Conservation (phyloP, 2,888 invertebrate genomes). For the Melipona bicolor region DNA sequence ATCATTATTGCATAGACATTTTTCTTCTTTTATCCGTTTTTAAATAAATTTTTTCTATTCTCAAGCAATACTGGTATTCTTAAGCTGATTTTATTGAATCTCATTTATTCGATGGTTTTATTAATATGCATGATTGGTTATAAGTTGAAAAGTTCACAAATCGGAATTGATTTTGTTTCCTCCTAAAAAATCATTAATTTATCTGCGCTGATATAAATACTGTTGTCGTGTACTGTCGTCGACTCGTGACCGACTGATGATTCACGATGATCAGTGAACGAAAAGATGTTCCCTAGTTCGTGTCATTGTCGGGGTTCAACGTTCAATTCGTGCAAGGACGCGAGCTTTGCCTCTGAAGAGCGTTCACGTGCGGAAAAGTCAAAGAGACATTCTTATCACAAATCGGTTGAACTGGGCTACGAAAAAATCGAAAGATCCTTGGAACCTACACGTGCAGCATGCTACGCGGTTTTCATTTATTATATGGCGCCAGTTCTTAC, state of each 20-base stretch:
- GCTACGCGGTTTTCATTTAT: slow-evolving; percentile 32
- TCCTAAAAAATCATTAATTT: not conserved
- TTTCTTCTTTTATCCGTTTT: not conserved
- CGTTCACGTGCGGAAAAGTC: slow-evolving; percentile 33
- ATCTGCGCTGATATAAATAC: slow-evolving; percentile 7
- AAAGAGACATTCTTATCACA: slow-evolving; percentile 16
- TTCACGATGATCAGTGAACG: slow-evolving; percentile 49
- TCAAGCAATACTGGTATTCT: not conserved
- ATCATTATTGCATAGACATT: slow-evolving; percentile 19
- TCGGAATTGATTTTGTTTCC: not conserved
- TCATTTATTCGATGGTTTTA: not conserved
- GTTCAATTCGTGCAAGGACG: slow-evolving; percentile 69
- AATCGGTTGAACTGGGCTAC: slow-evolving; percentile 33
- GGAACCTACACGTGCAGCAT: slow-evolving; percentile 49
- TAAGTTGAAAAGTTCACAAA: not conserved
- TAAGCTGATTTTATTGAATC: not conserved
- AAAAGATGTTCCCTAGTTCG: slow-evolving; percentile 48
- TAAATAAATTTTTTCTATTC: not conserved
- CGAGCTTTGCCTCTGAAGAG: slow-evolving; percentile 30
- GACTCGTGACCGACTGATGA: slow-evolving; percentile 55
- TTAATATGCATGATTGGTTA: not conserved
- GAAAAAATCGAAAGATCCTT: slow-evolving; percentile 62
- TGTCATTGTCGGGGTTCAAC: slow-evolving; percentile 65
- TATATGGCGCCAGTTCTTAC: not conserved
- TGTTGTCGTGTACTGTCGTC: slow-evolving; percentile 24